These are phyloP conservation scores for Columba livia DNA, from an alignment of 2,113 vertebrate species.

Conservation along the genomic window DNA sequence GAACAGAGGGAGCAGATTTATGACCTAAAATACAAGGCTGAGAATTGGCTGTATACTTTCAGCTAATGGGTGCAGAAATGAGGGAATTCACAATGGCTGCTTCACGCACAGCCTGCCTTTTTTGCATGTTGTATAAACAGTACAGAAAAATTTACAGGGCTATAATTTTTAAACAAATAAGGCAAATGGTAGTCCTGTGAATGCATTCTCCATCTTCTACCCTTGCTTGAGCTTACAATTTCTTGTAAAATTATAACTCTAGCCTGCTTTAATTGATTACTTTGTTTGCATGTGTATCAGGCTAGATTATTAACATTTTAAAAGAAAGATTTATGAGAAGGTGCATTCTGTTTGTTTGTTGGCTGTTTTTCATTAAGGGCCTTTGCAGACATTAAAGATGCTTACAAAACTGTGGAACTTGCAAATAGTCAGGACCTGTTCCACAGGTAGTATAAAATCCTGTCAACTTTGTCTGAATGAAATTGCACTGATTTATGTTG, in stretches of 20 bases:
- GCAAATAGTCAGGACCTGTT: not conserved
- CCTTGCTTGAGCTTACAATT: not conserved
- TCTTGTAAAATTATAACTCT: not conserved
- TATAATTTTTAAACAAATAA: conserved; percentile 4
- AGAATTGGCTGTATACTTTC: conserved; percentile 64
- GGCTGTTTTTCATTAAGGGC: not conserved
- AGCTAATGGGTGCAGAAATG: conserved; percentile 56
- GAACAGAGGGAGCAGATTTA: conserved; percentile 63
- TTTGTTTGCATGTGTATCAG: not conserved
- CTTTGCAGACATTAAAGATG: not conserved
- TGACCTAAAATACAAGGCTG: conserved; percentile 54
- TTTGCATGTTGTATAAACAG: conserved; percentile 43
- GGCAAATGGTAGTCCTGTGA: not conserved
- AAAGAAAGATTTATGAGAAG: not conserved
- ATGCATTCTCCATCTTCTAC: not conserved
- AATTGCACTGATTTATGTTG: conserved; percentile 17
- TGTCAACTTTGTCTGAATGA: not conserved
- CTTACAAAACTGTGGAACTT: not conserved
- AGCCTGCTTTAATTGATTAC: not conserved
- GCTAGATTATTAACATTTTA: conserved; percentile 36
- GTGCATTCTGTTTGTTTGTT: not conserved
- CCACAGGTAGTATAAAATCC: not conserved
- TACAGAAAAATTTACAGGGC: conserved; percentile 32
- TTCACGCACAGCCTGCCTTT: not conserved
- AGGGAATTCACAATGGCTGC: conserved; percentile 34